Evolutionary conservation across 2,797 vertebrate genomes (phyloP), one percentile per base, ranked within the genome.

Genomic region (Agapornis canus): DNA sequence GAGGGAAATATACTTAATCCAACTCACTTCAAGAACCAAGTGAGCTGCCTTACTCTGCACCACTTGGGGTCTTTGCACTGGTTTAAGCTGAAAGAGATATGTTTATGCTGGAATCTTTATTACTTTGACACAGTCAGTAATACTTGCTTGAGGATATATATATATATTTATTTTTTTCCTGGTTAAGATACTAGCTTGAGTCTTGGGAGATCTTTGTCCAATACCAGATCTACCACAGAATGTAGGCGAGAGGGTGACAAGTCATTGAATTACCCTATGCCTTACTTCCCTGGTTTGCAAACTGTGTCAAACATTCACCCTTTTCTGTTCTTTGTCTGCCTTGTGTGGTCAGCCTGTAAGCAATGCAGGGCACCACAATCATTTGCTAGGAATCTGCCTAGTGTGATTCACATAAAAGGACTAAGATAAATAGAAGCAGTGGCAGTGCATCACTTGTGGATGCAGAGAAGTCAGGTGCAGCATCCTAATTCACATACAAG

Each of bases 281-380:
- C 93, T 95, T 91, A 94, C 68, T 93, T 87, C 54, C 86, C 73
- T 40, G 18, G 43, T 88, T 82, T 78, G 82, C 43, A 88, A 89
- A 91, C 72, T 86, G 54, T 87, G 89, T 86, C 89, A 90, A 79
- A 90, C 63, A 64, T 87, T 91, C 89, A 82, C 32, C 16, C 57
- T 48, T 35, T 66, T 56, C 64, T 39, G 16, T 51, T 89, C 90
- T 81, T 83, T 81, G 61, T 54, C 70, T 92, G 47, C 45, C 52
- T 40, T n/a, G 42, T 70, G 56, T 21, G 10, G 48, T 64, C 65
- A n/a, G 21, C 39, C 75, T 54, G 56, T 21, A 82, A 75, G 79
- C 75, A 52, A 49, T 1, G 1, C 60, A 68, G 70, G 32, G 42
- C 68, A 75, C 35, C 61, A 21, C 52, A 78, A 26, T 37, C 42